phyloP scores from a whole-genome alignment of 1,140 invertebrate species.

The Solen grandis region DNA sequence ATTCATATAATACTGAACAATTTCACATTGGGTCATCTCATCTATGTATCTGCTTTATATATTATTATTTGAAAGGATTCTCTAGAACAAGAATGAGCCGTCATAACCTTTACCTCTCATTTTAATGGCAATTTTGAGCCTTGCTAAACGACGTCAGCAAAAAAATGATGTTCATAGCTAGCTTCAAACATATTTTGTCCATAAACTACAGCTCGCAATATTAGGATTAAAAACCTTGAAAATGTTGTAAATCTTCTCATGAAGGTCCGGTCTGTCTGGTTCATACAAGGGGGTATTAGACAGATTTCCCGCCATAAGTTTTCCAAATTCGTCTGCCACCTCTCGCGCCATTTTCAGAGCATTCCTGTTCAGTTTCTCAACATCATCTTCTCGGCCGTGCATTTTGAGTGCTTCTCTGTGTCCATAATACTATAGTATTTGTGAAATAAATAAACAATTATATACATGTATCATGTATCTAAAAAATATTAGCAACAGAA shows the following conservation, averaged over 20 bases:
- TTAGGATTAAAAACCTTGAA: no score
- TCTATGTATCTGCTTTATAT: no score
- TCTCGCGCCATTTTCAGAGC: conserved; percentile 68
- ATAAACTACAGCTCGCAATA: no score
- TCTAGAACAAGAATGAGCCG: background rate
- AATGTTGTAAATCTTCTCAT: conserved; percentile 48
- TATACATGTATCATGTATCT: no score
- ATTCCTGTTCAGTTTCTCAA: conserved; percentile 66
- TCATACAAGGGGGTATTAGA: conserved; percentile 68
- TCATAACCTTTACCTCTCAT: background rate
- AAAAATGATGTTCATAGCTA: background rate
- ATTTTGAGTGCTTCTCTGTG: conserved; percentile 66
- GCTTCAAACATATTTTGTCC: background rate
- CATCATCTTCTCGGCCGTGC: conserved; percentile 65
- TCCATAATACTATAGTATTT: conserved; percentile 70
- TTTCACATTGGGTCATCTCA: no score
- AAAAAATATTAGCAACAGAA: no score
- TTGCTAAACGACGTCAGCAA: background rate
- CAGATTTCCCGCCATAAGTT: conserved; percentile 72
- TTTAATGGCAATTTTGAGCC: background rate
- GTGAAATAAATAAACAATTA: no score
- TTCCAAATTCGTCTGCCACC: conserved; percentile 66
- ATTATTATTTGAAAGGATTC: no score
- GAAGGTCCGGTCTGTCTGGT: background rate
- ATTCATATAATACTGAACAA: no score